Conservation (phyloP, 2,888 invertebrate species). For the Drosophila maculinotata region DNA sequence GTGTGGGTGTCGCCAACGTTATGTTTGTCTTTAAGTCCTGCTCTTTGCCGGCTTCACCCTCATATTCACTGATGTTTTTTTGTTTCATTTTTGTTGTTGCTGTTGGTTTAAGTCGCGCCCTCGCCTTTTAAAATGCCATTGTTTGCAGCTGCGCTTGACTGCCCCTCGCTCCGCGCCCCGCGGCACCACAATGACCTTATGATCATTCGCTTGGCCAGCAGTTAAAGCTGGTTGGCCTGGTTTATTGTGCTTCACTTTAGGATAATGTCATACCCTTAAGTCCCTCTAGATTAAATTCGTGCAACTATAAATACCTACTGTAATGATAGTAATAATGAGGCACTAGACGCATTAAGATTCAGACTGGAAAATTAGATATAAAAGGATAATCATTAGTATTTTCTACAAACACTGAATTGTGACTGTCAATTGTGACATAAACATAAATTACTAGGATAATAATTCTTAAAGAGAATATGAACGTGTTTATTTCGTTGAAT, state of each 20-base stretch:
- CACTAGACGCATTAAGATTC: conserved; percentile 14
- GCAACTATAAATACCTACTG: conserved; percentile 25
- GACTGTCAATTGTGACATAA: too few relatives aligned
- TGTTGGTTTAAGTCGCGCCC: conserved; percentile 35
- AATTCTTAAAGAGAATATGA: too few relatives aligned
- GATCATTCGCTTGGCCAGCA: conserved; percentile 37
- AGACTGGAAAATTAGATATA: neutral
- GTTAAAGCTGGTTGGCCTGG: conserved; percentile 16
- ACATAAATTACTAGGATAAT: too few relatives aligned
- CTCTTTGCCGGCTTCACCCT: conserved; percentile 13
- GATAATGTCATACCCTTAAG: conserved; percentile 30
- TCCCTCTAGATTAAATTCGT: conserved; percentile 13
- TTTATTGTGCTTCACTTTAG: conserved; percentile 20
- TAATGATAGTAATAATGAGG: conserved; percentile 18
- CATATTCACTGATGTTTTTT: conserved; percentile 8
- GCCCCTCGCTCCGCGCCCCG: conserved; percentile 29
- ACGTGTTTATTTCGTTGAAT: too few relatives aligned
- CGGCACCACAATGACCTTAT: conserved; percentile 42
- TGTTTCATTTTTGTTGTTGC: conserved; percentile 27
- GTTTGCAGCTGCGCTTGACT: conserved; percentile 72
- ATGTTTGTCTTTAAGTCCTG: conserved; percentile 59
- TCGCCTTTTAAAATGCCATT: conserved; percentile 72
- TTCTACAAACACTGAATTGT: neutral
- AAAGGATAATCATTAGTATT: neutral
- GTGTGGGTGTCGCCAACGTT: conserved; percentile 33